These are phyloP conservation scores for Gymnarchus niloticus DNA, from an alignment of 2,113 vertebrate genomes.

Conservation along the genomic window DNA sequence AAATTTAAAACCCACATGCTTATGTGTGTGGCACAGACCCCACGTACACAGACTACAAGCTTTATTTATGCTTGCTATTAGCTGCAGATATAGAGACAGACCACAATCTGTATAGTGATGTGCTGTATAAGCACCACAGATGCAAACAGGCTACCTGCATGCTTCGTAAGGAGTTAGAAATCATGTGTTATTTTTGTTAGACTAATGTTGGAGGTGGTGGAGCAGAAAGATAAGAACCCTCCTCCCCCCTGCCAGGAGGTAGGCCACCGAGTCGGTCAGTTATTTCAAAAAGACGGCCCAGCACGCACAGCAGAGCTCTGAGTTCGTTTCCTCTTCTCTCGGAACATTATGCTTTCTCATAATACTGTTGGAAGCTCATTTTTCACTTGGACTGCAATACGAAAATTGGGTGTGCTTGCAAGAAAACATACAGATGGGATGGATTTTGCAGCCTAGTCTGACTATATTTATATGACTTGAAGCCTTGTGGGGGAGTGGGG, in stretches of 20 bases:
- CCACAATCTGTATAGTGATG: neutral
- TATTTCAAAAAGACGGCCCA: neutral
- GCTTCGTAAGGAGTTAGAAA: neutral
- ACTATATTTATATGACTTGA: neutral
- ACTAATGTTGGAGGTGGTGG: neutral
- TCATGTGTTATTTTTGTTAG: neutral
- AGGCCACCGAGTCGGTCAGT: neutral
- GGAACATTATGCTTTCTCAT: neutral
- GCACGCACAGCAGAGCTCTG: neutral
- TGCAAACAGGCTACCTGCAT: neutral
- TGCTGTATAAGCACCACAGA: neutral
- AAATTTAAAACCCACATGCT: neutral
- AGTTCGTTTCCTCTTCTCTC: no score
- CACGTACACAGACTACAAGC: neutral
- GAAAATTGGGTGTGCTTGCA: neutral
- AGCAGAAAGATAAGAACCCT: neutral
- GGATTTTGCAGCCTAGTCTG: neutral
- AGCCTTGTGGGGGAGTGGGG: neutral
- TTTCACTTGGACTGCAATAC: neutral
- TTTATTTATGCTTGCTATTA: neutral
- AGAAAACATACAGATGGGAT: neutral
- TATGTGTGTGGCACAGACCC: no score
- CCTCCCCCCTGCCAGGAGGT: neutral
- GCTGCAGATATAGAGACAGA: neutral
- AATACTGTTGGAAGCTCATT: neutral